Evolutionary conservation across 2,113 vertebrate genomes (phyloP), one percentile per base, ranked within the genome.

Genomic region (Hyperopisus bebe): DNA sequence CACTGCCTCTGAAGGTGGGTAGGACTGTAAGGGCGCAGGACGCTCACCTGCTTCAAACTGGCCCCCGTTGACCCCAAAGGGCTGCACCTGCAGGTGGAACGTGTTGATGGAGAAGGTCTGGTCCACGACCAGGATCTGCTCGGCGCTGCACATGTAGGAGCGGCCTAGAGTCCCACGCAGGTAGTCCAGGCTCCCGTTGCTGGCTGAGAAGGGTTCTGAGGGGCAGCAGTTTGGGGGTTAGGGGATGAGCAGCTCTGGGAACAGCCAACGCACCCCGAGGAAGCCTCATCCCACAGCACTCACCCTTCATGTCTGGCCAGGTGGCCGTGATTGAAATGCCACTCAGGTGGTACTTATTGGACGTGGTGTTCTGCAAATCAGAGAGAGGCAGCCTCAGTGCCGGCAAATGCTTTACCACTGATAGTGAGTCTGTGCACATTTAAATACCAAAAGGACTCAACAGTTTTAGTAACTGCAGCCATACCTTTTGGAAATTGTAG

Each of bases 51-150:
- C 90, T 91, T 96, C 97, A 91, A 99, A 99, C 91, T 96, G 94
- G 92, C 94, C 92, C 55, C 95, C 96, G 0, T 91, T 94, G 2
- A 99, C 89, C 24, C 92, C 95, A 55, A 99, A 99, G 10, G 97
- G 97, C 93, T 99, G 98, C 93, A 99, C 91, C 94, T 97, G 96
- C 90, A 99, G 93, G 47, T 95, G 92, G 94, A 97, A 98, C 44
- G 96, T 90, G 90, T 97, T 97, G 94, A 99, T 90, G 19, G 96
- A 93, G 39, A 96, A 94, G 2, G 90, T 19, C 3, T 90, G 58
- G 0, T 92, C 93, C 92, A 99, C 94, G 0, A 15, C 82, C 58
- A 99, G 92, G 4, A 89, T 97, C 89, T 98, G 96, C 93, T 98
- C 95, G 0, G 95, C 90, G 0, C 90, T 96, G 92, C 98, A 99